Percentiles rank a stretch among this genome's conserved stretches.
Conservation (phyloP, 2,888 invertebrate genomes). For the Lasioglossum vierecki region DNA sequence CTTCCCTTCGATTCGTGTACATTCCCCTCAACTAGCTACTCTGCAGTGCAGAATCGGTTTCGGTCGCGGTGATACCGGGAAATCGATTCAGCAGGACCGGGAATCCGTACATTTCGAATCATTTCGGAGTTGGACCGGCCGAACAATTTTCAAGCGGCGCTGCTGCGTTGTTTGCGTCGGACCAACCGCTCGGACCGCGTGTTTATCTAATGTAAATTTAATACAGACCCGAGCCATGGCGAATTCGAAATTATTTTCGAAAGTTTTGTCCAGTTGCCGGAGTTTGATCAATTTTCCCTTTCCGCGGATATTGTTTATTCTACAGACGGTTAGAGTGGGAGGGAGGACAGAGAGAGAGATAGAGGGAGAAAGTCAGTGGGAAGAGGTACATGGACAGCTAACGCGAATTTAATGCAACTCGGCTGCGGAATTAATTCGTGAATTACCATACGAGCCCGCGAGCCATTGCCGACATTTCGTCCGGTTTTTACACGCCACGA, state of each 20-base stretch:
- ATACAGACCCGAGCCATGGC: slow-evolving; percentile 36
- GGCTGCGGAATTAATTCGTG: slow-evolving; percentile 50
- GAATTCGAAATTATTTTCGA: slow-evolving; percentile 61
- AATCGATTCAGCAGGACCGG: slow-evolving; percentile 30
- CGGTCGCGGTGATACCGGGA: neutral
- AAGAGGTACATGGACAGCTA: slow-evolving; percentile 26
- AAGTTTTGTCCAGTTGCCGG: slow-evolving; percentile 41
- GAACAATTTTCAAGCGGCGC: slow-evolving; percentile 37
- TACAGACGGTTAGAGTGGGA: slow-evolving; percentile 16
- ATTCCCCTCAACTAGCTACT: too few relatives aligned
- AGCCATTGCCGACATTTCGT: slow-evolving; percentile 13
- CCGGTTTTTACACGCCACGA: slow-evolving; percentile 28
- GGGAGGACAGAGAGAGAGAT: neutral
- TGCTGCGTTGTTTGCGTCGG: slow-evolving; percentile 43
- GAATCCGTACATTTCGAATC: slow-evolving; percentile 30
- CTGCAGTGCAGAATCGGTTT: neutral
- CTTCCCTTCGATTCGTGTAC: too few relatives aligned
- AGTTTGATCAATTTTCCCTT: slow-evolving; percentile 60
- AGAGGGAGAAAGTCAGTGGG: slow-evolving; percentile 13
- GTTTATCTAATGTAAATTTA: slow-evolving; percentile 63
- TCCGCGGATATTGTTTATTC: slow-evolving; percentile 60
- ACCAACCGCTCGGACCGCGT: slow-evolving; percentile 23
- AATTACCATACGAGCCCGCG: slow-evolving; percentile 54
- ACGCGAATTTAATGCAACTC: slow-evolving; percentile 57
- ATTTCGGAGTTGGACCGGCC: slow-evolving; percentile 2